Evolutionary conservation across 1,140 invertebrate genomes (phyloP).

Genomic region (Drosophila murphyi): DNA sequence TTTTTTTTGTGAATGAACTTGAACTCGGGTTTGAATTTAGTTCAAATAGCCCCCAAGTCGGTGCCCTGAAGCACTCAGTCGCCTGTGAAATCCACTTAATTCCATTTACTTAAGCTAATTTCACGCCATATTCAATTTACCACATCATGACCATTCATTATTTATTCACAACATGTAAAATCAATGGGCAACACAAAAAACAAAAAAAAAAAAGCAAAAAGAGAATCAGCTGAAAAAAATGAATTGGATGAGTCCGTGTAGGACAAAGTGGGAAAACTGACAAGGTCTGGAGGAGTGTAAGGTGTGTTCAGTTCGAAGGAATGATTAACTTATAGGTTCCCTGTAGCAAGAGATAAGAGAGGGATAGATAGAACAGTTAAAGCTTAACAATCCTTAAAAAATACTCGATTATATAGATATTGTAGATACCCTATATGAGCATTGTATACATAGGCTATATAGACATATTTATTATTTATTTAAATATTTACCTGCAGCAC

Average conservation of each 20-base stretch:
- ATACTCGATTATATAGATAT: no score
- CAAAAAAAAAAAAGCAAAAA: conserved; percentile 12
- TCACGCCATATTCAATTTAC: conserved; percentile 83
- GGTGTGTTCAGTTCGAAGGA: not conserved
- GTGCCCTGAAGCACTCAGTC: conserved; percentile 41
- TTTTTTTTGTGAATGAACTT: not conserved
- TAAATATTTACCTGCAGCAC: no score
- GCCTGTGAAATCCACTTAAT: conserved; percentile 79
- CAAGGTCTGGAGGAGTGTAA: not conserved
- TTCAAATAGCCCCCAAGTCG: not conserved
- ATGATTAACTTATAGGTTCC: not conserved
- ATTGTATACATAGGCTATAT: no score
- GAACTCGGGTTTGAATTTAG: conserved; percentile 1
- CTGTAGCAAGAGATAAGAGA: not conserved
- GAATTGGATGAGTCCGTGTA: conserved; percentile 58
- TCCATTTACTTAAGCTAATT: conserved; percentile 83
- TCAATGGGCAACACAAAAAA: conserved; percentile 58
- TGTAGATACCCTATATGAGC: no score
- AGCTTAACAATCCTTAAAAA: no score
- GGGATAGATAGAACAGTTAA: no score
- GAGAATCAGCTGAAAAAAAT: conserved; percentile 44
- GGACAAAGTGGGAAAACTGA: not conserved
- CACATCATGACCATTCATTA: conserved; percentile 82
- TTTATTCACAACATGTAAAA: conserved; percentile 83
- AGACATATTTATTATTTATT: no score